A percentile compares a stretch with the other conserved stretches of the same genome.
phyloP scores from a whole-genome alignment of 2,797 vertebrate species.

The Cynopterus sphinx region DNA sequence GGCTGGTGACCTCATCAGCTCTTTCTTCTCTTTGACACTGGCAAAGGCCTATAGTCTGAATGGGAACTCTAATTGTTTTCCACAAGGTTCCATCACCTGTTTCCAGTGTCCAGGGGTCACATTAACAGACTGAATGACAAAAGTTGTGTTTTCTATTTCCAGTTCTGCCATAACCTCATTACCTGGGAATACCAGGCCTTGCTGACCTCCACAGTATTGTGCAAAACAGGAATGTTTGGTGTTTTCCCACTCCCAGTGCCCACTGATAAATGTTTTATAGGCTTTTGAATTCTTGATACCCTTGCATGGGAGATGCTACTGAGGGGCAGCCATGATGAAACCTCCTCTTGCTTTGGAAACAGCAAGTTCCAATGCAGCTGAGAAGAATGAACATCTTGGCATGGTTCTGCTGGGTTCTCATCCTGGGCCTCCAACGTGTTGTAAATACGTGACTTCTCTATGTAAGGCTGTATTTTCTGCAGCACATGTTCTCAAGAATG shows the following conservation, averaged over 20 bases:
- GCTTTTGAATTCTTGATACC: background rate
- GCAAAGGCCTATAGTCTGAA: constrained; percentile 52
- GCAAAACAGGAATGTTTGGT: background rate
- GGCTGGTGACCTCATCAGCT: constrained; percentile 29
- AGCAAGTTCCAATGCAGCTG: background rate
- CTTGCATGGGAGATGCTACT: background rate
- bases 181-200: constrained; percentile 6
- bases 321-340: background rate
- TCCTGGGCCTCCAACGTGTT: background rate
- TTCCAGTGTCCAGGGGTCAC: constrained; percentile 62
- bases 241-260: background rate
- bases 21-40: constrained; percentile 64
- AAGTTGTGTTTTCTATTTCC: constrained; percentile 35
- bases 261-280: background rate
- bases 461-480: constrained; percentile 2
- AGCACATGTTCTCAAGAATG: background rate
- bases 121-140: constrained; percentile 52
- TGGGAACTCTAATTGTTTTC: constrained; percentile 60
- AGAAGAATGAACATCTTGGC: background rate
- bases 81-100: constrained; percentile 69
- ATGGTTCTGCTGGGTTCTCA: background rate
- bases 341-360: background rate
- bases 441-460: background rate
- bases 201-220: background rate
- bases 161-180: background rate